Evolutionary conservation across 2,797 vertebrate genomes (phyloP), one percentile per base, ranked within the genome.

Genomic region (Falco berigora): DNA sequence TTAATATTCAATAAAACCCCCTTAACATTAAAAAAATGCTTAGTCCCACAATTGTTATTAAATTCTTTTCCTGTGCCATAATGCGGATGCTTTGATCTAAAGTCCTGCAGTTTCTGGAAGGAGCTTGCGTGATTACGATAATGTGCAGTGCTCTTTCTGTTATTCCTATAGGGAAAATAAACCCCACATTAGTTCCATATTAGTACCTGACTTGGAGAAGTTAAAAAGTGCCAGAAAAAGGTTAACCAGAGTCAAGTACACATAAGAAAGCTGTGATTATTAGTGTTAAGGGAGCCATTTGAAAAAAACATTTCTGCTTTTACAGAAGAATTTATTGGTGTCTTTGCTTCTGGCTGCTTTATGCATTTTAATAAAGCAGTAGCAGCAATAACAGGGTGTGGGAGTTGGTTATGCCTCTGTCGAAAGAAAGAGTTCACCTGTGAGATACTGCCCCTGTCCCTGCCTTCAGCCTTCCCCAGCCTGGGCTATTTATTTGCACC

Each of bases 231-330:
- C 97, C 98, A 97, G 98, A 96, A 98, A 98, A 98, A 98, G 98
- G 98, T 98, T 98, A 98, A 98, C 97, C 97, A 97, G 98, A 98
- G 98, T 98, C 98, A 98, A 98, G 97, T 97, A 97, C 97, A 97
- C 97, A 97, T 98, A 97, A 98, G 98, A 98, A 98, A 98, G 94
- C 96, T 90, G 94, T 79, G 94, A 97, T 98, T 98, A 98, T 98
- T 98, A 97, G 97, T 96, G 97, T 97, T 98, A 96, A 94, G 98
- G 98, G 98, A 98, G 94, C 96, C 94, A 97, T 98, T 98, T 67
- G 87, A 94, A 94, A 92, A 97, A 97, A 97, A 98, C 93, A 98
- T 96, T 95, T 97, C 97, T 98, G 97, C 98, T 98, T 98, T 97
- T 98, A 97, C 96, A 94, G 97, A 98, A 97, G 97, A 98, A 98